Evolutionary conservation across 2,888 invertebrate genomes (phyloP).

Genomic region (Agapostemon virescens): DNA sequence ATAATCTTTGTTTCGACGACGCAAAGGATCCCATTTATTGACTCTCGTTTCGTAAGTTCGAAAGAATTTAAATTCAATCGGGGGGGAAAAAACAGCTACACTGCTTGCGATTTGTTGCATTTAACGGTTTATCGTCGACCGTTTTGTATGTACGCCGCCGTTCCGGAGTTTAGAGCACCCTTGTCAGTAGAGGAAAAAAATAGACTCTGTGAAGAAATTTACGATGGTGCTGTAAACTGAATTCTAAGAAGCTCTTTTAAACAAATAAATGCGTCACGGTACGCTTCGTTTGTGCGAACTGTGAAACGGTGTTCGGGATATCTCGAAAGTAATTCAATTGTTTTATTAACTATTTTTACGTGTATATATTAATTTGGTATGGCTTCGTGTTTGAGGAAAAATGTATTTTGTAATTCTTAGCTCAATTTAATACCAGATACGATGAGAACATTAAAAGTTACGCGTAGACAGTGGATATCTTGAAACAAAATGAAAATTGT

Average conservation of each 20-base stretch:
- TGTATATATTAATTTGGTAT: no score
- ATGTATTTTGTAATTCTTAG: no score
- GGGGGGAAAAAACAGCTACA: neutral
- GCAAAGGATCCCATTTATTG: constrained; percentile 17
- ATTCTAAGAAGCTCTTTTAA: neutral
- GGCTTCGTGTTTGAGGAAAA: no score
- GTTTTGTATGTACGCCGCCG: neutral
- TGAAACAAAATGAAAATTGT: no score
- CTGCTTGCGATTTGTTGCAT: neutral
- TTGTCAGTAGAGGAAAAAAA: neutral
- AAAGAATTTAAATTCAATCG: neutral
- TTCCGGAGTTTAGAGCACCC: neutral
- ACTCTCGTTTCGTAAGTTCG: neutral
- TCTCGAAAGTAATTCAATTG: neutral
- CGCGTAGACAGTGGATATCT: no score
- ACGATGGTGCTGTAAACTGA: neutral
- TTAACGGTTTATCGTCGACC: neutral
- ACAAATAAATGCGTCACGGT: neutral
- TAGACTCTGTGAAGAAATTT: neutral
- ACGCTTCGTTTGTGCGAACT: neutral
- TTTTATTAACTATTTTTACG: neutral
- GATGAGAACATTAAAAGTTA: no score
- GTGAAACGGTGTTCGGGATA: neutral
- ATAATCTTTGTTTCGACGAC: constrained; percentile 9
- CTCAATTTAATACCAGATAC: no score